Base-by-base conservation (phyloP, 1,140 invertebrate genomes). In the Drosophila sulfurigaster region DNA sequence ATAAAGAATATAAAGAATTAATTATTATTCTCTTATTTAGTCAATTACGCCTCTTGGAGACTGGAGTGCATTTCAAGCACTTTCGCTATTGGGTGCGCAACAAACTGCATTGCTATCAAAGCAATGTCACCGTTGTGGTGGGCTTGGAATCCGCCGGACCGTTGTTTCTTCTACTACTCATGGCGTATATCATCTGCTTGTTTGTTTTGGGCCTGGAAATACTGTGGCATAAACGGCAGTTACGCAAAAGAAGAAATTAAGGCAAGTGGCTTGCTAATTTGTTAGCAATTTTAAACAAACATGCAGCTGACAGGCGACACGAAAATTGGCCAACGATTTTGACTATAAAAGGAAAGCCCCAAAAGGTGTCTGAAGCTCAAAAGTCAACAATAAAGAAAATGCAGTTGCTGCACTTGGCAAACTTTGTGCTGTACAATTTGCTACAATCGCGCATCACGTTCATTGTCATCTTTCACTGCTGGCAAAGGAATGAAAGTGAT, bases 401-500 rank as follows among this genome's bases (percentile, higher is more conserved):
- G 87, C 70, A 83, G 69, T 16, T 81, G 48, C 32, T 82, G 10
- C 73, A 74, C 49, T 77, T 92, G 64, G 79, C 79, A 20, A 89
- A 90, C 75, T 90, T 92, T 32, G 56, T 92, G 49, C 13, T 92
- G 54, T 56, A 83, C 41, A 81, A 91, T 77, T 78, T 92, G 48
- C 51, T 79, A 11, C 68, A 87, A 48, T 59, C 71, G 8, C 77
- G 79, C 48, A 69, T 92, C 16, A 65, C 64, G 10, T 80, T 79
- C 54, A 72, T 90, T 25, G 56, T 85, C 0, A 59, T 91, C 7
- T 92, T 92, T 62, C 82, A 92, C 51, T 92, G 91, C 58, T 92
- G 91, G 91, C 58, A 70, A 11, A 15, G 3, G 6, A 64, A 89
- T 75, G 81, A 83, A 75, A 83, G 83, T 87, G 54, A 8, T 68